Evolutionary conservation across 2,888 invertebrate species (phyloP).

Genomic region (Hyalella azteca): DNA sequence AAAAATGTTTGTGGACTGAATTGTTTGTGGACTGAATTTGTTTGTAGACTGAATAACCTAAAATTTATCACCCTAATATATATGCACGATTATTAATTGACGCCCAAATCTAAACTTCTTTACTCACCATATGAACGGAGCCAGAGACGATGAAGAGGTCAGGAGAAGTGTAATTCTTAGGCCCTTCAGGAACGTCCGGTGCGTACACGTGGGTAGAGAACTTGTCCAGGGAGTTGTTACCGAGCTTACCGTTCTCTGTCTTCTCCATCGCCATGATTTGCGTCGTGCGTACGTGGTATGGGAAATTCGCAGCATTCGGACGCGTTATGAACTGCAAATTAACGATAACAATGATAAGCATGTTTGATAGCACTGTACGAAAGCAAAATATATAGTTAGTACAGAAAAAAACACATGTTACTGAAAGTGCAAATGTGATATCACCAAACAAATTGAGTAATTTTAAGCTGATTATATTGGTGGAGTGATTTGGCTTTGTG

Average conservation of each 20-base stretch:
- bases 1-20: too few relatives aligned
- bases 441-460: neutral
- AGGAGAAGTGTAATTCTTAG: conserved; percentile 42
- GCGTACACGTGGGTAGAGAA: conserved; percentile 51
- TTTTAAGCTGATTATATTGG: too few relatives aligned
- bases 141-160: conserved; percentile 57
- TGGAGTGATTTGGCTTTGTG: too few relatives aligned
- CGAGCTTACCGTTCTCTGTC: conserved; percentile 47
- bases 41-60: too few relatives aligned
- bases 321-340: conserved; percentile 74
- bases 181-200: conserved; percentile 42
- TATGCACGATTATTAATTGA: too few relatives aligned
- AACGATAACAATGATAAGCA: neutral
- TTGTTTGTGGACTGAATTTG: too few relatives aligned
- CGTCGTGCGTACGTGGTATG: conserved; percentile 86
- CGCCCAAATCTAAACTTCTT: too few relatives aligned
- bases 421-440: neutral
- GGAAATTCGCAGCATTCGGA: conserved; percentile 85
- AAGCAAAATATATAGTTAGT: neutral
- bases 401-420: neutral
- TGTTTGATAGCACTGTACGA: neutral
- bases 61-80: too few relatives aligned
- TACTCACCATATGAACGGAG: conserved; percentile 57
- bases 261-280: conserved; percentile 67
- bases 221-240: conserved; percentile 55